A percentile compares a stretch with the other conserved stretches of the same genome.
Evolutionary conservation across 2,888 invertebrate species (phyloP).

Genomic region (Eupithecia insigniata): DNA sequence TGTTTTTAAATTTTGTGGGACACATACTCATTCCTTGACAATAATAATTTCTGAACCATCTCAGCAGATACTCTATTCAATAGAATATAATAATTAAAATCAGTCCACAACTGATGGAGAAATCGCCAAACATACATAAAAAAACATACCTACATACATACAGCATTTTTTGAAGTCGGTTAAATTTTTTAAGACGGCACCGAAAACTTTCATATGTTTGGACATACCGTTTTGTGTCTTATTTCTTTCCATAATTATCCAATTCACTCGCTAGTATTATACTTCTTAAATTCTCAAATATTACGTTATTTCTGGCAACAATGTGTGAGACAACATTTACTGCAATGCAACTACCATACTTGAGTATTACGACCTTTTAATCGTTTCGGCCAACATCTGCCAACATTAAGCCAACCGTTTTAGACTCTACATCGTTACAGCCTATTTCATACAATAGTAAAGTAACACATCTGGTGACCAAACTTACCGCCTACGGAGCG

Average conservation of each 20-base stretch:
- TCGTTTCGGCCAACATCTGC: slow-evolving; percentile 8
- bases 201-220: not conserved
- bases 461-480: slow-evolving; percentile 60
- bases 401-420: not conserved
- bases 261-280: too few species aligned
- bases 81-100: too few species aligned
- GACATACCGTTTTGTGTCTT: not conserved
- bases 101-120: too few species aligned
- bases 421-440: not conserved
- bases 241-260: too few species aligned
- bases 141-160: too few species aligned
- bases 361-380: not conserved
- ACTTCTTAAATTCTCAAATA: not conserved
- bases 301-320: not conserved
- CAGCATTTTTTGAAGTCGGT: not conserved
- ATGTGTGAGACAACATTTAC: not conserved
- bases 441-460: slow-evolving; percentile 10
- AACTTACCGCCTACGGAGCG: slow-evolving; percentile 50
- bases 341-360: not conserved
- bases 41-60: too few species aligned
- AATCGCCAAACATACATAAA: too few species aligned
- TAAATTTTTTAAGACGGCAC: not conserved
- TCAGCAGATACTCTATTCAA: too few species aligned
- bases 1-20: too few species aligned
- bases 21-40: too few species aligned